A percentile compares a stretch with the other conserved stretches of the same genome.
These are phyloP conservation scores for Plumapathes pennacea DNA, from an alignment of 92 coral and sea anemone genomes.

Conservation along the genomic window DNA sequence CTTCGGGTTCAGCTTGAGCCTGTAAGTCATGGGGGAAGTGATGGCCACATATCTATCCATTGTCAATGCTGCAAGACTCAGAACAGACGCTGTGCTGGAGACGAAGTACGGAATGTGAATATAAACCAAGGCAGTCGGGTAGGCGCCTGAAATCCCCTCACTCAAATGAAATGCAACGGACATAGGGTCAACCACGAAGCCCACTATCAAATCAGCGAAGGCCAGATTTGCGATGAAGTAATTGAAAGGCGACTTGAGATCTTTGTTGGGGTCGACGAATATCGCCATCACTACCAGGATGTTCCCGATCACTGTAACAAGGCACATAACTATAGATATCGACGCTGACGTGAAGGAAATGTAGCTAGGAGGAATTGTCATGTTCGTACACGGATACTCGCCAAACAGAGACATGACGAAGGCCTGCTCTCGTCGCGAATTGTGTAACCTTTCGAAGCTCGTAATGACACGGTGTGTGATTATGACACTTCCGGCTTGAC, in stretches of 20 bases:
- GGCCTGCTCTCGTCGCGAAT: too few relatives aligned
- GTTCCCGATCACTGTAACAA: conserved; percentile 62
- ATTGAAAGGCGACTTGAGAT: conserved; percentile 71
- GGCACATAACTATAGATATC: conserved; percentile 32
- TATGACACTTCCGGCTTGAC: too few relatives aligned
- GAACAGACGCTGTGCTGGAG: conserved; percentile 76
- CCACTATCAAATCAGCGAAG: conserved; percentile 64
- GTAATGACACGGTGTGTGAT: too few relatives aligned
- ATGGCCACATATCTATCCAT: conserved; percentile 84
- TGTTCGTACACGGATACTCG: conserved; percentile 70
- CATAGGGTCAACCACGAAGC: conserved; percentile 65
- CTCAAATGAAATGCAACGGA: conserved; percentile 51
- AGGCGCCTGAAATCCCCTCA: conserved; percentile 53
- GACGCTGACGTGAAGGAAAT: conserved; percentile 60
- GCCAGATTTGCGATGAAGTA: conserved; percentile 81
- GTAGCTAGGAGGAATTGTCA: conserved; percentile 62
- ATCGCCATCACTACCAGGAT: conserved; percentile 71
- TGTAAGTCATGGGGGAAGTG: conserved; percentile 69
- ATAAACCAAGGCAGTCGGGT: conserved; percentile 27
- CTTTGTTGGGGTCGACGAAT: conserved; percentile 74
- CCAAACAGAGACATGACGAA: conserved; percentile 66
- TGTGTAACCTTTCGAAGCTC: too few relatives aligned
- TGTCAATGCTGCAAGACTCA: conserved; percentile 87
- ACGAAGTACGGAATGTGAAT: conserved; percentile 71
- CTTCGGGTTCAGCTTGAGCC: conserved; percentile 67